Conservation (phyloP, 2,888 invertebrate genomes). For the Epinotia ramella region DNA sequence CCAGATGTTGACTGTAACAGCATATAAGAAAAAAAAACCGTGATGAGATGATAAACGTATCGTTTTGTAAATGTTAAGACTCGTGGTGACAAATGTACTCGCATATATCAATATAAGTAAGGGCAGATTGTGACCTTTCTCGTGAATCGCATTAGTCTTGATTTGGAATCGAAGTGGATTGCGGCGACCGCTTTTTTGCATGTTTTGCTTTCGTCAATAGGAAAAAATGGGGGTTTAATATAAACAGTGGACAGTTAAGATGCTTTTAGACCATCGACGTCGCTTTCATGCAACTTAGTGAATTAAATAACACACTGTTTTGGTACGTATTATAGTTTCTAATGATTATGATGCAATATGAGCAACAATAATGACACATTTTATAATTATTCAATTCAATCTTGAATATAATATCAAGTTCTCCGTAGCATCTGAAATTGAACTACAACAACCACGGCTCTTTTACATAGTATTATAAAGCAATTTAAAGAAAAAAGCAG, state of each 20-base stretch:
- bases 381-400: background rate
- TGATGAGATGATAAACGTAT: constrained; percentile 57
- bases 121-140: constrained; percentile 32
- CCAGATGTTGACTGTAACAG: constrained; percentile 52
- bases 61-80: constrained; percentile 46
- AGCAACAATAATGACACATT: too few species aligned
- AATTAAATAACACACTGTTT: background rate
- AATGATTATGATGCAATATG: background rate
- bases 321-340: background rate
- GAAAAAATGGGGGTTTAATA: background rate
- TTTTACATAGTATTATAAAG: constrained; percentile 17
- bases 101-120: constrained; percentile 39
- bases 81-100: constrained; percentile 38
- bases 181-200: constrained; percentile 13
- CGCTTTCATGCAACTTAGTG: background rate
- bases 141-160: constrained; percentile 46
- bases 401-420: background rate
- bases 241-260: background rate
- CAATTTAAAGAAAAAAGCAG: constrained; percentile 53
- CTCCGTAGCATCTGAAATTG: background rate
- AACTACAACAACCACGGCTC: background rate
- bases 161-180: constrained; percentile 32
- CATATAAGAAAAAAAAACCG: constrained; percentile 53
- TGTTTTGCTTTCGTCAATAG: constrained; percentile 16
- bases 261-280: background rate